Evolutionary conservation across 2,113 vertebrate genomes (phyloP), one percentile per base, ranked within the genome.

Genomic region (Galemys pyrenaicus): DNA sequence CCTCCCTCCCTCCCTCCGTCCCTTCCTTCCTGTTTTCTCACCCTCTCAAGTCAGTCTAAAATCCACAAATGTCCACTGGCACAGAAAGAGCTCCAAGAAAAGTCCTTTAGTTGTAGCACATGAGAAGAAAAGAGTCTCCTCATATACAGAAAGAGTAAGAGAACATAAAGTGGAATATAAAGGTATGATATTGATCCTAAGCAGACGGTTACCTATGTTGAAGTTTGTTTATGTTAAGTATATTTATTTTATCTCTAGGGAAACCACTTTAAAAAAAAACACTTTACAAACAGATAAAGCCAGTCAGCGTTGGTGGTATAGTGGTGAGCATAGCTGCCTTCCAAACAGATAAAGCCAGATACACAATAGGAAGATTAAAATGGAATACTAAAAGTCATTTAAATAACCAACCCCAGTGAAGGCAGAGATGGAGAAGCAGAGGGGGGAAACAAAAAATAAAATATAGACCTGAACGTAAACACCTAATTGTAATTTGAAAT

Each of bases 401-500:
- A 70, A 70, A 32, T 49, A 75, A 64, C 6, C 46, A 75, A 64
- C 6, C 46, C 26, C 1, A 9, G 44, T n/a, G 32, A 89, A 93
- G 39, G 20, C 26, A 65, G 5, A 46, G 19, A 54, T 74, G 51
- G 39, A 2, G 24, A 80, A 87, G 20, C 32, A 93, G 46, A 81
- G n/a, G n/a, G 7, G 58, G 37, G 78, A 54, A 81, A 56, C 11
- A 74, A 54, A 37, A 56, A 71, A 91, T 75, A 73, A 77, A 73
- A 78, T 64, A 78, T n/a, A 16, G 22, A 62, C 12, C 3, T 81
- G 81, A 77, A 49, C 54, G 8, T 5, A 71, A 90, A 26, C 20
- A 84, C 9, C 32, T 68, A 12, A 54, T 79, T 9, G n/a, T 58
- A n/a, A 91, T 28, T n/a, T 95, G 67, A 90, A 87, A 87, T 46